Evolutionary conservation across 2,888 invertebrate genomes (phyloP), one percentile per base, ranked within the genome.

Genomic region (Lithophane ornitopus): DNA sequence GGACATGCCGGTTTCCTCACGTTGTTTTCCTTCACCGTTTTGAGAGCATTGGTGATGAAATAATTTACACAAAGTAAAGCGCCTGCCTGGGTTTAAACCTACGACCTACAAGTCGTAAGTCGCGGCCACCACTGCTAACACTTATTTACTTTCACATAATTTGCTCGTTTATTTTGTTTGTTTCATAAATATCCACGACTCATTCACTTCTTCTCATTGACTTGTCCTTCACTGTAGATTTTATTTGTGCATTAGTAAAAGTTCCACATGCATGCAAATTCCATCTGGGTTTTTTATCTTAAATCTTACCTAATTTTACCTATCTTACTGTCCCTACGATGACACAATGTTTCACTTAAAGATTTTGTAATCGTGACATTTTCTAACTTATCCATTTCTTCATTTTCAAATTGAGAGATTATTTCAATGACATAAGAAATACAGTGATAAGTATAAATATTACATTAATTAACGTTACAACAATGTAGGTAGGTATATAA

Each of bases 81-180:
- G 16, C 46, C 16, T 46, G 46, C 6, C 6, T 46, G 16, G 46
- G 46, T 16, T 46, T 6, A 6, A 16, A 16, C 16, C 16, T 46
- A 16, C 16, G 4, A 46, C 16, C 46, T 46, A 16, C 16, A 46
- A 46, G 6, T 46, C 46, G 46, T 46, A 16, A 46, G 3, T 46
- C 46, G 14, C 46, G 16, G 16, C 44, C 44, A 44, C 44, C 4
- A 14, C 44, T 12, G 14, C 44, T 44, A 3, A 44, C 44, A 44
- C 44, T 74, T 74, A 56, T 78, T 76, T 79, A 72, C 59, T 70
- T 68, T 73, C 61, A 59, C 59, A 39, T 14, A n/a, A 41, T 19
- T 8, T 16, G 8, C 3, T n/a, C 9, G 44, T 58, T 52, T 46
- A 22, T 22, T 59, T 68, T 52, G 11, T n/a, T n/a, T n/a, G n/a